Base-by-base conservation (phyloP, 2,797 vertebrate genomes). In the Monodelphis domestica region DNA sequence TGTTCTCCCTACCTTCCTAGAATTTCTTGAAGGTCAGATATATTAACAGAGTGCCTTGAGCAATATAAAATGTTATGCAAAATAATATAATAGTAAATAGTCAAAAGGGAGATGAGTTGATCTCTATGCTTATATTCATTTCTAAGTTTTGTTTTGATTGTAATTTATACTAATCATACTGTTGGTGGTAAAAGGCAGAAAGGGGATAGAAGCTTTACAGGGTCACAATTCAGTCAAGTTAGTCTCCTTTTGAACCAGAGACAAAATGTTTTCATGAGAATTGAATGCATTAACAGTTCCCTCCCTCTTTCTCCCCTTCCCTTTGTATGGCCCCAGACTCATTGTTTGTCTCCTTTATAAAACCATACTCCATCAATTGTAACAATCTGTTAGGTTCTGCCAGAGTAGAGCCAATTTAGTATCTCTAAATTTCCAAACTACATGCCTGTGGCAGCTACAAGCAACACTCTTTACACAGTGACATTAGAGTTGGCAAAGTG, bases 191-290 rank as follows among this genome's bases (percentile, higher is more conserved):
- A 1, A 87, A n/a, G 59, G 51, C 51, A 95, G 54, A 53, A 94
- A 5, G 45, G 45, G 15, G 87, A 92, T 59, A 28, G 14, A 90
- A 45, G 84, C 26, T 91, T 28, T 53, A 53, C 89, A 51, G 45
- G 12, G 28, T 90, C 88, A 78, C 87, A 45, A 52, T 50, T 59
- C 87, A 70, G 4, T 24, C 56, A 14, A 57, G 26, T 33, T 33
- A 92, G 24, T 50, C 17, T 12, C 7, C 63, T 91, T 96, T 84
- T 91, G 38, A 92, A 28, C 52, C n/a, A 94, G 10, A 90, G 12
- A 88, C 30, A 51, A 89, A 93, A 26, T 28, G 53, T 30, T 88
- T 92, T 78, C 89, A 57, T 78, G 63, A 78, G 30, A 78, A 45
- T 17, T 17, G 15, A 70, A 70, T 70, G 33, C 59, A 70, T n/a